These are phyloP conservation scores for Urophycis tenuis DNA, from an alignment of 2,797 vertebrate species.

Conservation along the genomic window DNA sequence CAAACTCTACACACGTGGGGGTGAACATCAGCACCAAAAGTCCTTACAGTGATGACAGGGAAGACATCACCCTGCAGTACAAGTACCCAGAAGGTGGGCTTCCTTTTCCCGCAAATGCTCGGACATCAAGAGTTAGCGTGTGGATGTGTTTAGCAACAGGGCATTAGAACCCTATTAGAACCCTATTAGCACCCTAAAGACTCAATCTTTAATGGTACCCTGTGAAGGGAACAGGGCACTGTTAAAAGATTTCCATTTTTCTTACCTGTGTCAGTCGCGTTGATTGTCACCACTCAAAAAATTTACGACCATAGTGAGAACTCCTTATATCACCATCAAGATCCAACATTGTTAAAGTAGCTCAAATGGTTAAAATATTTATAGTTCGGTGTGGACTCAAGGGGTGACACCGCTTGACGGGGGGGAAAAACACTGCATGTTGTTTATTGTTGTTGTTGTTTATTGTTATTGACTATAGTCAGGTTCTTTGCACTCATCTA, in stretches of 20 bases:
- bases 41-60: slow-evolving; percentile 71
- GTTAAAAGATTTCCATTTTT: not conserved
- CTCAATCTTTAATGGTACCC: too few species aligned
- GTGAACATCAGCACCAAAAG: slow-evolving; percentile 88
- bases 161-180: not conserved
- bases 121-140: not conserved
- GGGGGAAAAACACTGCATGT: too few species aligned
- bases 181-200: too few species aligned
- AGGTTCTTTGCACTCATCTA: too few species aligned
- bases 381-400: too few species aligned
- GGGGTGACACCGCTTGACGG: too few species aligned
- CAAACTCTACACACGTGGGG: slow-evolving; percentile 64
- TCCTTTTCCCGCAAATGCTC: not conserved
- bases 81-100: slow-evolving; percentile 86
- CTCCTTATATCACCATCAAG: too few species aligned
- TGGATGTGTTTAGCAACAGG: not conserved
- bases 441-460: too few species aligned
- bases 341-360: too few species aligned
- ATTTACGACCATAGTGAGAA: too few species aligned
- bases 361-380: too few species aligned
- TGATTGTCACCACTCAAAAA: not conserved
- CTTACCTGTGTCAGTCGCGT: not conserved
- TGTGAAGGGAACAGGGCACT: not conserved
- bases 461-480: too few species aligned
- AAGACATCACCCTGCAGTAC: slow-evolving; percentile 84